phyloP scores from a whole-genome alignment of 2,113 vertebrate species.

The Sturnus vulgaris region DNA sequence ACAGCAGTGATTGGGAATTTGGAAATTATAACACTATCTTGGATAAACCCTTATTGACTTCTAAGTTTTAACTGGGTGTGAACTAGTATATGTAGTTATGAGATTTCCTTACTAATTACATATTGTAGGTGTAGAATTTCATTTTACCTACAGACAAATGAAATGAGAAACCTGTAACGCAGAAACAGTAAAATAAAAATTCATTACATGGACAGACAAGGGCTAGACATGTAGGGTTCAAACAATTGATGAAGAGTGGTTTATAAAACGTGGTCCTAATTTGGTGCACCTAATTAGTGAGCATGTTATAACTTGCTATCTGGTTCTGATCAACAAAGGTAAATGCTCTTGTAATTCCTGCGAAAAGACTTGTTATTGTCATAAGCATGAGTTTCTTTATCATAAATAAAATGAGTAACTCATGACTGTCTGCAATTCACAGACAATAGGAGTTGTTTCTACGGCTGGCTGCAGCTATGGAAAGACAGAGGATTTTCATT shows the following conservation, averaged over 20 bases:
- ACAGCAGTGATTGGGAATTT: background rate
- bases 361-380: background rate
- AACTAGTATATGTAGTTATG: background rate
- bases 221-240: background rate
- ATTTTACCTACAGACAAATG: background rate
- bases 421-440: background rate
- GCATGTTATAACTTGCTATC: background rate
- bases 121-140: background rate
- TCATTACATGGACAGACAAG: background rate
- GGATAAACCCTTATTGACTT: background rate
- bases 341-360: background rate
- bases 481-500: background rate
- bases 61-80: background rate
- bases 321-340: background rate
- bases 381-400: background rate
- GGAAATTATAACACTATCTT: background rate
- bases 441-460: background rate
- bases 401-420: background rate
- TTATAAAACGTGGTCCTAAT: background rate
- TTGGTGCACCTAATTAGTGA: background rate
- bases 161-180: background rate
- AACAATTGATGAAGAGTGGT: background rate
- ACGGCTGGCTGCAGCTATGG: background rate
- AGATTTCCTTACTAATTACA: background rate
- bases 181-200: background rate